These are phyloP conservation scores for Mimumesa dahlbomi DNA, from an alignment of 2,888 invertebrate genomes.

Conservation along the genomic window DNA sequence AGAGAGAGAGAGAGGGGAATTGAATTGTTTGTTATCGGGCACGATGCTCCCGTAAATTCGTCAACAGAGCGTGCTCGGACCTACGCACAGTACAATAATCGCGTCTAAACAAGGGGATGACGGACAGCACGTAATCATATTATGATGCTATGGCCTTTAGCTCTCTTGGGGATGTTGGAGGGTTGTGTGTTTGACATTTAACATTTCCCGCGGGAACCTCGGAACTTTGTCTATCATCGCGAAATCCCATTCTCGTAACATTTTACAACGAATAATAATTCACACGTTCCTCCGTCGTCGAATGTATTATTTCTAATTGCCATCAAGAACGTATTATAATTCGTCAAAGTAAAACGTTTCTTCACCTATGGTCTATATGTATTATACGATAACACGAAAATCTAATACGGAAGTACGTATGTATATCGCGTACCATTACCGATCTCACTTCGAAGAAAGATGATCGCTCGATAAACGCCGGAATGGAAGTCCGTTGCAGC, in stretches of 20 bases:
- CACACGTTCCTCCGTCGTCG: conserved; percentile 1
- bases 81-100: conserved; percentile 49
- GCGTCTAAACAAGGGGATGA: conserved; percentile 63
- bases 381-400: no score
- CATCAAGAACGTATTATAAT: no score
- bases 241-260: conserved; percentile 55
- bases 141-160: conserved; percentile 75
- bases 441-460: neutral
- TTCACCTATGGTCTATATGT: no score
- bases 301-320: no score
- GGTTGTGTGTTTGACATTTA: conserved; percentile 78
- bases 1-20: conserved; percentile 1
- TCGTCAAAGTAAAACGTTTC: neutral
- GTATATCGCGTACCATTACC: no score
- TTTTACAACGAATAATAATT: conserved; percentile 50
- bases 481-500: no score
- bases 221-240: conserved; percentile 61
- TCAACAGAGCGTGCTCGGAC: conserved; percentile 17
- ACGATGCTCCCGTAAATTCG: conserved; percentile 34
- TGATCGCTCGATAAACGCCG: conserved; percentile 20
- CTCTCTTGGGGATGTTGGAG: conserved; percentile 69
- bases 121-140: conserved; percentile 75
- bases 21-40: conserved; percentile 30
- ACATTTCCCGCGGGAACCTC: conserved; percentile 73
- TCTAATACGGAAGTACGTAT: no score